Evolutionary conservation across 2,797 vertebrate genomes (phyloP).

Genomic region (Sebastes glaucus): DNA sequence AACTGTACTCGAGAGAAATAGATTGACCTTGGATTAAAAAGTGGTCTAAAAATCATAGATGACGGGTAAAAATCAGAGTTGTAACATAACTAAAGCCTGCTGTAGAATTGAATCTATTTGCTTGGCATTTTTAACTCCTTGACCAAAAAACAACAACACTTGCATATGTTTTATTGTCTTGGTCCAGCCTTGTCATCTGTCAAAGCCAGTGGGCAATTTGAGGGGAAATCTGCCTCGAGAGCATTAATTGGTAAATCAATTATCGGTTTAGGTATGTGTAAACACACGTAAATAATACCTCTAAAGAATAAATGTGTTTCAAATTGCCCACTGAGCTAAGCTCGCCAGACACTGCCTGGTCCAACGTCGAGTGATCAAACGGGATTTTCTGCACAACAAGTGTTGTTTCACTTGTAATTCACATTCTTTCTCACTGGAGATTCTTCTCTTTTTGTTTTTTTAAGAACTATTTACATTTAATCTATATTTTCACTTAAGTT

Average conservation of each 20-base stretch:
- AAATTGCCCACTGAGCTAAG: conserved; percentile 63
- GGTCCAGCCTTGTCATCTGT: conserved; percentile 85
- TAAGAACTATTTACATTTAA: conserved; percentile 57
- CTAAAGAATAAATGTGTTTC: conserved; percentile 17
- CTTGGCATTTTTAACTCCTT: conserved; percentile 84
- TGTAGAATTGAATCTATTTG: conserved; percentile 87
- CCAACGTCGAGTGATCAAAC: conserved; percentile 86
- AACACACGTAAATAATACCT: neutral
- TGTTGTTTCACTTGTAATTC: conserved; percentile 27
- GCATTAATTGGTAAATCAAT: neutral
- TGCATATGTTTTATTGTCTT: conserved; percentile 93
- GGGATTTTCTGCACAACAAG: conserved; percentile 81
- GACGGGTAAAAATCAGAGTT: conserved; percentile 19
- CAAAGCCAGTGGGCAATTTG: conserved; percentile 76
- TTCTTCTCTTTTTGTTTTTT: conserved; percentile 35
- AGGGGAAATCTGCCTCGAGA: neutral
- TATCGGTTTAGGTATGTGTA: neutral
- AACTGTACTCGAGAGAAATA: conserved; percentile 4
- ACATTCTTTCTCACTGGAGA: conserved; percentile 51
- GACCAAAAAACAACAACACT: conserved; percentile 99
- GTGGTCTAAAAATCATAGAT: conserved; percentile 10
- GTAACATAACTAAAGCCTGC: conserved; percentile 90
- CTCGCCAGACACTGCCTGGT: conserved; percentile 84
- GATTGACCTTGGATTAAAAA: neutral
- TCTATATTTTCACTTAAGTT: conserved; percentile 26